Evolutionary conservation across 92 coral and sea anemone species (phyloP).

Genomic region (Diadumene lineata): DNA sequence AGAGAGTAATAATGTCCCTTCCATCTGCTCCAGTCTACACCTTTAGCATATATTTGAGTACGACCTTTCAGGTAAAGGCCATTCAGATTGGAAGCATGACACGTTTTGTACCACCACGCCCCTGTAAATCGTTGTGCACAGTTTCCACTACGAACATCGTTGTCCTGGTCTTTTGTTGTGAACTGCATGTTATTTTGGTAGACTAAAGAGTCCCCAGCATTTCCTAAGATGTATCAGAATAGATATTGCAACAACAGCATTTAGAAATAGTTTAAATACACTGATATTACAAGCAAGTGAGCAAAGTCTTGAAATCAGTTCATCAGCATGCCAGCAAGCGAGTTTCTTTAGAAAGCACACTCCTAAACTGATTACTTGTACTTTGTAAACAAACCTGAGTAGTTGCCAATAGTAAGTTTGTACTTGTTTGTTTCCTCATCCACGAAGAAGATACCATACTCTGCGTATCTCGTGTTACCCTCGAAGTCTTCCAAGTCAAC

Average conservation of each 20-base stretch:
- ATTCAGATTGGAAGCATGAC: neutral
- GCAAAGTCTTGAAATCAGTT: too few species aligned
- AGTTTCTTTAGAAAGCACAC: too few species aligned
- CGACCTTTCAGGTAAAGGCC: neutral
- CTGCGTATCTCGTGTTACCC: neutral
- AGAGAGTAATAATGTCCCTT: neutral
- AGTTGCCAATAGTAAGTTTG: neutral
- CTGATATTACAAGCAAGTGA: neutral
- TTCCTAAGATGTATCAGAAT: neutral
- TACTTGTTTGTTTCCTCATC: neutral
- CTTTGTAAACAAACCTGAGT: neutral
- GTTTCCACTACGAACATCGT: neutral
- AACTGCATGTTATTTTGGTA: neutral
- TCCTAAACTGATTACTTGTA: too few species aligned
- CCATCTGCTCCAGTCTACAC: neutral
- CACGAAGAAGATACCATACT: neutral
- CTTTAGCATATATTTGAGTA: neutral
- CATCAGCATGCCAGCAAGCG: too few species aligned
- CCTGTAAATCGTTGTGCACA: neutral
- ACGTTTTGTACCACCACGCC: neutral
- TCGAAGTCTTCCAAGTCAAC: constrained; percentile 5
- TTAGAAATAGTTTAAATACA: too few species aligned
- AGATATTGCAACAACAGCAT: neutral
- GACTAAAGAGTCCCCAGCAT: neutral
- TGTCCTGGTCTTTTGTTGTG: neutral